phyloP scores from a whole-genome alignment of 2,113 vertebrate genomes.

The Oncorhynchus clarkii region DNA sequence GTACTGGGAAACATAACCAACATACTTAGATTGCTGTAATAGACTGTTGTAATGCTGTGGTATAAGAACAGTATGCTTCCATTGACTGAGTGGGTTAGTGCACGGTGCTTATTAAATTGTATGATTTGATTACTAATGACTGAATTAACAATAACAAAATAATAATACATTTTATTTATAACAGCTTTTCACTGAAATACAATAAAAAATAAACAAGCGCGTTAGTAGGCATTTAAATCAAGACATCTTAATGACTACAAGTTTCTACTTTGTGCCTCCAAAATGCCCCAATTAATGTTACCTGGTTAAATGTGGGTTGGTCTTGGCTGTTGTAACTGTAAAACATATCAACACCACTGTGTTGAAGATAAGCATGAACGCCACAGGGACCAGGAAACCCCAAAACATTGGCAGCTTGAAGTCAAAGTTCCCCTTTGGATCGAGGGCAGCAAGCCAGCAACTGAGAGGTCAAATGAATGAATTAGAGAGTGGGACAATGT shows the following conservation, averaged over 20 bases:
- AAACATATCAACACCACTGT: constrained; percentile 48
- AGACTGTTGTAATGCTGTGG: neutral
- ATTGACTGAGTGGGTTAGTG: too few relatives aligned
- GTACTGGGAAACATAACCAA: constrained; percentile 49
- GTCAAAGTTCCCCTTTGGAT: constrained; percentile 31
- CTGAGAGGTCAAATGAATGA: constrained; percentile 32
- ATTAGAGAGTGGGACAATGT: neutral
- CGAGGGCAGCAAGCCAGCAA: constrained; percentile 63
- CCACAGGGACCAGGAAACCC: constrained; percentile 61
- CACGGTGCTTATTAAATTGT: too few relatives aligned
- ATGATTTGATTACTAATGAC: too few relatives aligned
- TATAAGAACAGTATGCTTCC: rapidly evolving
- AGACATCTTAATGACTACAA: neutral
- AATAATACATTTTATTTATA: neutral
- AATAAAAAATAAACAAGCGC: too few relatives aligned
- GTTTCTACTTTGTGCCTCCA: neutral
- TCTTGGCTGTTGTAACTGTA: constrained; percentile 44
- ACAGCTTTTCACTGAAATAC: neutral
- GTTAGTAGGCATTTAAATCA: too few relatives aligned
- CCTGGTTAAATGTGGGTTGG: constrained; percentile 27
- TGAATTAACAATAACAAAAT: too few relatives aligned
- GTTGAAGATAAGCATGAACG: constrained; percentile 62
- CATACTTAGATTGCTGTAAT: neutral
- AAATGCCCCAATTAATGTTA: neutral
- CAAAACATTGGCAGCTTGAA: constrained; percentile 58